phyloP scores from a whole-genome alignment of 2,797 vertebrate species.

The Malacoraja senta region DNA sequence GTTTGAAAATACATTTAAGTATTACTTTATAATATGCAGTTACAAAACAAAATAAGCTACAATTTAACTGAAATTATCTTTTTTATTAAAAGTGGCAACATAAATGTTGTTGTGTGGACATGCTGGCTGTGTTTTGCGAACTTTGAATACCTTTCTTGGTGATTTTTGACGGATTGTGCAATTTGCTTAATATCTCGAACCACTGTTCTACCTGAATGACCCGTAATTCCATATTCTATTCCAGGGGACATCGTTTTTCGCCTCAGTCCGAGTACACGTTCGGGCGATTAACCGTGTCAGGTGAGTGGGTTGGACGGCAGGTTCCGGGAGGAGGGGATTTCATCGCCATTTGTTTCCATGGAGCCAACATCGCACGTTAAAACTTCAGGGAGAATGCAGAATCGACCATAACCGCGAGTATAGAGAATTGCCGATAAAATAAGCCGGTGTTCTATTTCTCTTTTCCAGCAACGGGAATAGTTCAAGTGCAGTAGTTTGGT shows the following conservation, averaged over 20 bases:
- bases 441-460: background rate
- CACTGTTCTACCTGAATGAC: too few species aligned
- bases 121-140: too few species aligned
- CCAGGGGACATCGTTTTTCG: background rate
- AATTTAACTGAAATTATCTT: too few species aligned
- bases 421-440: background rate
- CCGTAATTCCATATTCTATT: background rate
- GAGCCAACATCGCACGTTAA: background rate
- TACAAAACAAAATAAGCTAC: too few species aligned
- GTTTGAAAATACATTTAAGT: too few species aligned
- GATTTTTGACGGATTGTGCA: background rate
- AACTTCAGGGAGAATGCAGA: background rate
- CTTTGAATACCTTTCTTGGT: background rate
- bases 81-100: too few species aligned
- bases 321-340: conserved; percentile 19
- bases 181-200: background rate
- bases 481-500: background rate
- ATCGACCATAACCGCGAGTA: background rate
- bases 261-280: background rate
- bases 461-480: background rate
- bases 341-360: background rate
- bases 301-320: background rate
- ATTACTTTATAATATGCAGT: too few species aligned
- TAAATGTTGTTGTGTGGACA: too few species aligned
- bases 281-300: background rate